These are phyloP conservation scores for Argynnis bischoffii DNA, from an alignment of 2,888 invertebrate species.

Conservation along the genomic window DNA sequence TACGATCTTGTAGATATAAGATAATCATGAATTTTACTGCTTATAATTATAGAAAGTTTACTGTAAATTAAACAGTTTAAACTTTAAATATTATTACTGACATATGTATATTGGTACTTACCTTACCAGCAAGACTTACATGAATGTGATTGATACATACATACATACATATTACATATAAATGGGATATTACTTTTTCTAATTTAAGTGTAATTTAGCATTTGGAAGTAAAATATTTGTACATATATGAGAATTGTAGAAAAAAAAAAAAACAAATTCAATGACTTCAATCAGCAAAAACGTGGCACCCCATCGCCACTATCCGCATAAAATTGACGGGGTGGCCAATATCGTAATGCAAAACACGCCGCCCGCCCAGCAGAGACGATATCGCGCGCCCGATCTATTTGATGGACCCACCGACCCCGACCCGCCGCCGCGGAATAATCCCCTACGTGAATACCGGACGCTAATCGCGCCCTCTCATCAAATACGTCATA, in stretches of 20 bases:
- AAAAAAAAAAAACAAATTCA: conserved; percentile 22
- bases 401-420: conserved; percentile 78
- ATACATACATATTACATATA: no score
- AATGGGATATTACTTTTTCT: background rate
- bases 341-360: conserved; percentile 74
- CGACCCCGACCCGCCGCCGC: conserved; percentile 47
- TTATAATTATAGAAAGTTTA: no score
- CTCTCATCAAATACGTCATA: conserved; percentile 41
- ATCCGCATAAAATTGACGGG: conserved; percentile 66
- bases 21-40: no score
- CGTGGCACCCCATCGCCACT: conserved; percentile 42
- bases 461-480: conserved; percentile 37
- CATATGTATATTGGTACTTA: no score
- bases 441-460: conserved; percentile 58
- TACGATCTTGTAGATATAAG: no score
- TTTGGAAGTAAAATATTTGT: background rate
- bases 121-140: no score
- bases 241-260: background rate
- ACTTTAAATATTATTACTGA: no score
- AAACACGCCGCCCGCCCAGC: conserved; percentile 60
- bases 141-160: no score
- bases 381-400: conserved; percentile 65
- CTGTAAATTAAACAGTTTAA: no score
- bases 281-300: conserved; percentile 44
- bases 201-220: background rate